Base-by-base conservation (phyloP, 1,140 invertebrate genomes). In the Onthophagus taurus region DNA sequence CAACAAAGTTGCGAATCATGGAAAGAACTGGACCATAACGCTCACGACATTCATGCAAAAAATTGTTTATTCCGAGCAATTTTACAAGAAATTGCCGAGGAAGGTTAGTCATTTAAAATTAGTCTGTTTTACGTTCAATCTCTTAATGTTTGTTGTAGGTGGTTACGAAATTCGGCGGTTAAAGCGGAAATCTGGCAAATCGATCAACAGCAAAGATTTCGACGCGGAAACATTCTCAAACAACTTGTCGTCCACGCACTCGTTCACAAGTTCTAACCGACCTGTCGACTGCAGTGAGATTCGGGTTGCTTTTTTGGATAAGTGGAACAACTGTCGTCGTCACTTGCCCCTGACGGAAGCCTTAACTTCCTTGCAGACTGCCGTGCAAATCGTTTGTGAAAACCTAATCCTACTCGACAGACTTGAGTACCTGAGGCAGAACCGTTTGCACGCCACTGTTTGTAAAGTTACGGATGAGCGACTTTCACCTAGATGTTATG, bases 361-460 rank as follows among this genome's bases (percentile, higher is more conserved):
- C 54, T 44, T 56, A 51, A 44, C 42, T 29, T 48, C 21, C 34
- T 53, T 71, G 46, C 64, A 76, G 55, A 55, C 67, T 51, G 47
- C 69, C 13, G 50, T 64, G 60, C 62, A 70, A 61, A 50, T 68
- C 47, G 61, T 80, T 8, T 74, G 80, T 49, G 82, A 85, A 63
- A 79, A 76, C 50, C 55, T 81, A n/a, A 62, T 85, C 23, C 65
- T 83, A 11, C 64, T 77, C 16, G 82, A 85, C 55, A 70, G 80
- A 49, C 56, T 79, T 36, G 62, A 76, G 30, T 83, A 74, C 59
- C 66, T 83, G 31, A 57, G 67, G 50, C 79, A 84, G 57, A 62
- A 69, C 42, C 71, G 57, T 12, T 39, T 70, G 53, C 53, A 61
- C 60, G 54, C 72, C 71, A 51, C 54, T 41, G 70, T 74, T 31